Evolutionary conservation across 2,113 vertebrate species (phyloP).

Genomic region (Alosa alosa): DNA sequence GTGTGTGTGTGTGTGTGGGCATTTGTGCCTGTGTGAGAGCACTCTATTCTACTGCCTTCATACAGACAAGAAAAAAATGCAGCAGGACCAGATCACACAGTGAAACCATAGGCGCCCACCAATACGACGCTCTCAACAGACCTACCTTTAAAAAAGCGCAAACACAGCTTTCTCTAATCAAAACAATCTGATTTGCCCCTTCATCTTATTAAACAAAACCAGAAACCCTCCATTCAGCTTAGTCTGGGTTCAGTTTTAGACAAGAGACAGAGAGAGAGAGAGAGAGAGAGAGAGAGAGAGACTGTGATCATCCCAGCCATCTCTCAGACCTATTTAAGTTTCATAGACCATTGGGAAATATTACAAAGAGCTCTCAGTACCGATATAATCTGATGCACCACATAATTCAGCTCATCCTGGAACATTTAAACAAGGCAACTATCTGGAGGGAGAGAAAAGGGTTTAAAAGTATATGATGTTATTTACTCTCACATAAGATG

Average conservation of each 20-base stretch:
- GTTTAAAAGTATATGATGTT: neutral
- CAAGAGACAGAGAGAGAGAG: neutral
- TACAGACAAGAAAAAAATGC: conserved; percentile 31
- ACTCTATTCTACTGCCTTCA: neutral
- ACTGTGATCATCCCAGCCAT: neutral
- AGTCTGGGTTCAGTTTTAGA: conserved; percentile 16
- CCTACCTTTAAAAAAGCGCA: neutral
- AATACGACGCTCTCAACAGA: neutral
- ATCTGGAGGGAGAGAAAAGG: neutral
- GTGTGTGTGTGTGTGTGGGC: neutral
- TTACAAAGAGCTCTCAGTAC: conserved; percentile 10
- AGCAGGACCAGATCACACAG: conserved; percentile 26
- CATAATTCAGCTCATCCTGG: conserved; percentile 10
- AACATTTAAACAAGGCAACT: neutral
- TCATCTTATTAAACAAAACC: conserved; percentile 11
- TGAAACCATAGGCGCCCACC: conserved; percentile 13
- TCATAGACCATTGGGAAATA: neutral
- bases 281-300: neutral
- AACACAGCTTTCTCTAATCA: conserved; percentile 16
- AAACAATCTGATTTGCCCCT: conserved; percentile 9
- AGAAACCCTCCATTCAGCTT: conserved; percentile 5
- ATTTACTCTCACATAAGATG: neutral
- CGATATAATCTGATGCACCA: neutral
- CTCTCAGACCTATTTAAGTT: neutral
- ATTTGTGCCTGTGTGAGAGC: neutral